A percentile compares a stretch with the other conserved stretches of the same genome.
Conservation (phyloP, 2,113 vertebrate genomes). For the Meles meles region DNA sequence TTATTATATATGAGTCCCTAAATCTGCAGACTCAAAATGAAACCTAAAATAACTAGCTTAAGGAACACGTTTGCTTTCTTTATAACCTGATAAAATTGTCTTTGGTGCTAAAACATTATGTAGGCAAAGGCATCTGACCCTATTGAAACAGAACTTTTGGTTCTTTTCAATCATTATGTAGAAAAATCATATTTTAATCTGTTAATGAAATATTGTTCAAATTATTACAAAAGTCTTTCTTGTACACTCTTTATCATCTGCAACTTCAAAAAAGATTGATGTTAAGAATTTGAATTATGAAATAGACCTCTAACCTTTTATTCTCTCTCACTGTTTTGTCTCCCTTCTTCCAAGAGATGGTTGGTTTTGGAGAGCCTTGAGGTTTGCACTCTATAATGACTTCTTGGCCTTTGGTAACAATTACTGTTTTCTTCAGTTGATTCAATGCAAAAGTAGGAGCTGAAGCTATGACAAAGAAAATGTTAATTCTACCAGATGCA, state of each 20-base stretch:
- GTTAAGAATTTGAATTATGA: constrained; percentile 8
- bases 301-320: constrained; percentile 88
- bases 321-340: constrained; percentile 87
- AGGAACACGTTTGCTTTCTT: not conserved
- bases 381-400: constrained; percentile 92
- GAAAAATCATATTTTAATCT: not conserved
- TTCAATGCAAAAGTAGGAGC: constrained; percentile 89
- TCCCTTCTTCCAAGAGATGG: constrained; percentile 92
- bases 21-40: not conserved
- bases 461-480: constrained; percentile 86
- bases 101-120: not conserved
- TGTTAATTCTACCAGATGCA: not conserved
- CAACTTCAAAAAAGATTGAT: not conserved
- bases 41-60: not conserved
- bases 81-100: not conserved
- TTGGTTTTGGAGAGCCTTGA: constrained; percentile 93
- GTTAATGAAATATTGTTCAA: not conserved
- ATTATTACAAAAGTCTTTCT: not conserved
- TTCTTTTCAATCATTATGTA: not conserved
- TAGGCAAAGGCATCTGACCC: not conserved
- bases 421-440: constrained; percentile 86
- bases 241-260: not conserved
- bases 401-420: constrained; percentile 91
- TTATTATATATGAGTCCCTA: not conserved
- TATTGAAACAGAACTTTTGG: not conserved